These are phyloP conservation scores for Musca vetustissima DNA, from an alignment of 1,140 invertebrate species.

Conservation along the genomic window DNA sequence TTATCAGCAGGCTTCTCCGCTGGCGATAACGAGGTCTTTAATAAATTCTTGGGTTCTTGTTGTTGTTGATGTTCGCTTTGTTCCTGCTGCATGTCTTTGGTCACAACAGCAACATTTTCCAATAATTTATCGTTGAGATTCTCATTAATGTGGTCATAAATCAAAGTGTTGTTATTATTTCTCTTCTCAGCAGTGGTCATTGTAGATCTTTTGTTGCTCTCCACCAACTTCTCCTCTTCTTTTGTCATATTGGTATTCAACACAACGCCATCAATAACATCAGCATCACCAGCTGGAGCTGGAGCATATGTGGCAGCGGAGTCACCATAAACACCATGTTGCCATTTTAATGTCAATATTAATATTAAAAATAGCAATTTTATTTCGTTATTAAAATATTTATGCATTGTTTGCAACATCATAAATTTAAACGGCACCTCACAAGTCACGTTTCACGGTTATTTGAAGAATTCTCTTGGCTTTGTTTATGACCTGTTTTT, in stretches of 20 bases:
- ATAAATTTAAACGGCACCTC: constrained; percentile 14
- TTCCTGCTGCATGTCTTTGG: not conserved
- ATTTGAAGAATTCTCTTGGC: no score
- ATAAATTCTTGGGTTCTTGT: no score
- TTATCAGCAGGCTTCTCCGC: not conserved
- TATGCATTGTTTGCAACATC: constrained; percentile 11
- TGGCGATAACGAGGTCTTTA: not conserved
- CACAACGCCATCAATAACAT: not conserved
- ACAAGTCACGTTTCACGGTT: no score
- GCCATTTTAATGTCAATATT: constrained; percentile 30
- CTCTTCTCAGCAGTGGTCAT: not conserved
- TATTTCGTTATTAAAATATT: constrained; percentile 32
- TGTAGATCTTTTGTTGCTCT: not conserved
- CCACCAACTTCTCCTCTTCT: not conserved
- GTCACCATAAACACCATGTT: constrained; percentile 4
- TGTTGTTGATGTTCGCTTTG: no score
- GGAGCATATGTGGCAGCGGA: constrained; percentile 9
- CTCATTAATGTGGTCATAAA: constrained; percentile 18
- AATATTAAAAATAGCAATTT: constrained; percentile 31
- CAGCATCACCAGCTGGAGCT: not conserved
- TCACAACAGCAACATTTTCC: not conserved
- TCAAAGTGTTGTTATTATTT: constrained; percentile 8
- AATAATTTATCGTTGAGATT: constrained; percentile 9
- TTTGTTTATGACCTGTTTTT: constrained; percentile 9
- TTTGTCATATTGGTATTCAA: not conserved